Evolutionary conservation across 2,888 invertebrate species (phyloP).

Genomic region (Aspidapion aeneum): DNA sequence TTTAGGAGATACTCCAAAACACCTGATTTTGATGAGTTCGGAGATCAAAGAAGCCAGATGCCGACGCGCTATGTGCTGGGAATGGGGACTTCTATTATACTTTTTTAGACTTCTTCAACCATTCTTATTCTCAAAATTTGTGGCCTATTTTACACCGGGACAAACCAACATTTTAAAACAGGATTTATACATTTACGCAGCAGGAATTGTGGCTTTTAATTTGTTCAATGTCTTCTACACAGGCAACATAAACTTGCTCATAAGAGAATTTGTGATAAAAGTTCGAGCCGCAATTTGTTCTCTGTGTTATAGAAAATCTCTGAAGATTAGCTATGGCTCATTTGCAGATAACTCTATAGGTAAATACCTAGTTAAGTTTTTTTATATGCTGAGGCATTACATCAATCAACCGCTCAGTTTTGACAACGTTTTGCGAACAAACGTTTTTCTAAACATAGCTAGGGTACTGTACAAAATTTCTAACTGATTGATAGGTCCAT

Average conservation of each 20-base stretch:
- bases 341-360: slow-evolving; percentile 61
- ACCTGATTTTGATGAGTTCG: no score
- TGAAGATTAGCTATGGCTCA: slow-evolving; percentile 47
- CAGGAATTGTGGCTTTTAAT: slow-evolving; percentile 65
- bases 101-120: slow-evolving; percentile 14
- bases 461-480: no score
- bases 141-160: slow-evolving; percentile 29
- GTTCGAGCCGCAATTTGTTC: slow-evolving; percentile 77
- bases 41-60: no score
- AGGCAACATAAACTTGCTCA: slow-evolving; percentile 85
- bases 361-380: slow-evolving; percentile 21
- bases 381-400: no score
- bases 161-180: slow-evolving; percentile 25
- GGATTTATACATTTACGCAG: slow-evolving; percentile 70
- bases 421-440: no score
- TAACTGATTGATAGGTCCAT: no score
- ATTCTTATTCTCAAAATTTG: slow-evolving; percentile 23
- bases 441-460: no score
- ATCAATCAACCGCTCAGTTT: no score
- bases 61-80: no score
- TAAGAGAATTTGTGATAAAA: slow-evolving; percentile 76
- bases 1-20: no score
- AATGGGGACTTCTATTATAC: no score
- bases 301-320: slow-evolving; percentile 70
- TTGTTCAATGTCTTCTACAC: slow-evolving; percentile 60